Base-by-base conservation (phyloP, 1,140 invertebrate species). In the Drosophila subpulchrella region DNA sequence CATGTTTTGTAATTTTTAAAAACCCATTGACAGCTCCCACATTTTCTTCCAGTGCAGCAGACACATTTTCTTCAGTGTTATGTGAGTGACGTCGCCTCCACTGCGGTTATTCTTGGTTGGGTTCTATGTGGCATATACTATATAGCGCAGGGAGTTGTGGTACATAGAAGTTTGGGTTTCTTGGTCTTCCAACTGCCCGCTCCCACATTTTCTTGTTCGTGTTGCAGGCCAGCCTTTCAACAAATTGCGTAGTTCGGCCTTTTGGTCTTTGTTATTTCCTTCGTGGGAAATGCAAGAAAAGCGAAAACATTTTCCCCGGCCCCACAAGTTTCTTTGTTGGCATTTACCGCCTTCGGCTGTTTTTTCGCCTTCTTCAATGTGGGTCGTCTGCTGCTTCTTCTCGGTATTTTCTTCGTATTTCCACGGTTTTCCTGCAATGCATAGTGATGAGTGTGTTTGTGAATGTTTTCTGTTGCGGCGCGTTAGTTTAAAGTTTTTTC, bases 81-180 rank as follows among this genome's bases (percentile, higher is more conserved):
- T 83, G 80, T 81, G 84, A 89, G 68, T 89, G 84, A 89, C 84
- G 85, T 89, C 78, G 84, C 77, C 72, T 85, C 68, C 60, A 66
- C 57, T 76, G 75, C 58, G 68, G 57, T 72, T 75, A 61, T 46
- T 54, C 34, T 67, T 56, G 54, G 36, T 44, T 59, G 58, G 77
- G 71, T 15, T 62, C 59, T 63, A 56, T 70, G 59, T 59, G 50
- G 51, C 71, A 76, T 48, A 57, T 65, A 58, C n/a, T 24, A 47
- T 54, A 34, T 24, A 51, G 46, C 30, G 11, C 73, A 62, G 42
- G 46, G 24, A 59, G 53, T 17, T 51, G 30, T 17, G 8, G 36
- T 42, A 80, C 41, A 81, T 74, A 82, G 24, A 50, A 65, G 68
- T 75, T 78, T 61, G 56, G 39, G 42, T 53, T 53, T 20, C 46